phyloP scores from a whole-genome alignment of 1,140 invertebrate species.

The Drosophila kikkawai region DNA sequence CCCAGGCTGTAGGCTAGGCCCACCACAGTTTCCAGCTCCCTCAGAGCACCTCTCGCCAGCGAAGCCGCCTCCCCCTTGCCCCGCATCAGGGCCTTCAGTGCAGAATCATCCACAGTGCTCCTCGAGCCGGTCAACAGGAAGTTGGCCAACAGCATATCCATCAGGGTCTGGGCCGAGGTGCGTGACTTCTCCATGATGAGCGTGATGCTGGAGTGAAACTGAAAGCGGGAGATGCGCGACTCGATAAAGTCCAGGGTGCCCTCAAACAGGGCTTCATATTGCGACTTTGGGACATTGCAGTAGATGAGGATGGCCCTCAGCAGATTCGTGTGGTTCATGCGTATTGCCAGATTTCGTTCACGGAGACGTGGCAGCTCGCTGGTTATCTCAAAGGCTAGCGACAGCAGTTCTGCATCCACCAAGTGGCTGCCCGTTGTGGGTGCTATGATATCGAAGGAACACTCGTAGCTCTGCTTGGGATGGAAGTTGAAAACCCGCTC shows the following conservation, averaged over 20 bases:
- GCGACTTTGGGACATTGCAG: conserved; percentile 91
- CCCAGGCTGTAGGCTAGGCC: conserved; percentile 89
- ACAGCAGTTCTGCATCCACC: conserved; percentile 94
- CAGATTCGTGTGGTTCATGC: conserved; percentile 93
- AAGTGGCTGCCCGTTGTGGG: conserved; percentile 89
- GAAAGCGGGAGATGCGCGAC: conserved; percentile 88
- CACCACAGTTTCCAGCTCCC: conserved; percentile 91
- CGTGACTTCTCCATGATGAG: conserved; percentile 89
- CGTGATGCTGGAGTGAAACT: conserved; percentile 90
- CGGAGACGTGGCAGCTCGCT: conserved; percentile 89
- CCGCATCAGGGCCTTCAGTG: conserved; percentile 87
- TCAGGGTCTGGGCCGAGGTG: conserved; percentile 89
- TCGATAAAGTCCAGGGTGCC: conserved; percentile 82
- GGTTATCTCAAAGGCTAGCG: conserved; percentile 91
- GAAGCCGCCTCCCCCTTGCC: conserved; percentile 88
- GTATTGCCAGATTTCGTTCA: conserved; percentile 90
- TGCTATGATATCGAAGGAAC: conserved; percentile 96
- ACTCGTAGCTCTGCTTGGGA: conserved; percentile 95
- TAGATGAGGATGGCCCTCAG: conserved; percentile 92
- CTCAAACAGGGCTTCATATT: conserved; percentile 86
- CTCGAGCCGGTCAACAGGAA: conserved; percentile 86
- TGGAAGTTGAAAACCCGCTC: conserved; percentile 93
- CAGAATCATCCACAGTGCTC: conserved; percentile 87
- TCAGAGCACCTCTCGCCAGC: conserved; percentile 89
- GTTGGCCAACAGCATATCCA: conserved; percentile 91